Conservation (phyloP, 2,113 vertebrate genomes). For the Erpornis zantholeuca region DNA sequence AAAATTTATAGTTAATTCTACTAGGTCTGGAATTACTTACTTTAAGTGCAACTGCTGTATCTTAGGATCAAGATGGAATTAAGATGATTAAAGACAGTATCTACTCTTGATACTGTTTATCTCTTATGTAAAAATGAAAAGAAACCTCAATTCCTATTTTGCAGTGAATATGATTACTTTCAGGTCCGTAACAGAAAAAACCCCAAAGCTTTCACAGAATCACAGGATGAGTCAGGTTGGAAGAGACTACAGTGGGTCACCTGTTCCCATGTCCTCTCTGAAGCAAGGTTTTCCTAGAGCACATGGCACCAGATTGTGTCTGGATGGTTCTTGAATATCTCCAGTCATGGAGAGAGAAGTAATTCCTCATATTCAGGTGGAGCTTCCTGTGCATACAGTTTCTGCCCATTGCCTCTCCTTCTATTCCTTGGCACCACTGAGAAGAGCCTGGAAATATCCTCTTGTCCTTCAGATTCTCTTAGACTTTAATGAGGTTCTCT, state of each 20-base stretch:
- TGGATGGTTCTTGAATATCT: neutral
- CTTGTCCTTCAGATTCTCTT: neutral
- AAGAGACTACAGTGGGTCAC: neutral
- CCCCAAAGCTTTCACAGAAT: neutral
- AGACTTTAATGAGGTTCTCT: neutral
- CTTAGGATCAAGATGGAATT: neutral
- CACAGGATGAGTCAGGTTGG: neutral
- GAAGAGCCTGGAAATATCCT: neutral
- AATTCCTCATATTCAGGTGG: neutral
- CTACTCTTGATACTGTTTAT: neutral
- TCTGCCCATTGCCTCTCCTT: neutral
- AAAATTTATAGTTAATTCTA: neutral
- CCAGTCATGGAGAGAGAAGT: neutral
- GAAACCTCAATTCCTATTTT: neutral
- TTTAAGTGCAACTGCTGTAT: neutral
- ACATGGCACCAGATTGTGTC: neutral
- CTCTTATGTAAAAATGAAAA: neutral
- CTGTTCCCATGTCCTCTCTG: neutral
- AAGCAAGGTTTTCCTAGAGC: neutral
- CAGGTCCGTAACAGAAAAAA: rapidly evolving
- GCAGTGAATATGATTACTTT: neutral
- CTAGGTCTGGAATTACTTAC: neutral
- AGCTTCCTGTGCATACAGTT: neutral
- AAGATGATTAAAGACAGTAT: neutral
- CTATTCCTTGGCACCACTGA: neutral